These are phyloP conservation scores for Meloidogyne floridensis DNA, from an alignment of 1,140 invertebrate species.

Conservation along the genomic window DNA sequence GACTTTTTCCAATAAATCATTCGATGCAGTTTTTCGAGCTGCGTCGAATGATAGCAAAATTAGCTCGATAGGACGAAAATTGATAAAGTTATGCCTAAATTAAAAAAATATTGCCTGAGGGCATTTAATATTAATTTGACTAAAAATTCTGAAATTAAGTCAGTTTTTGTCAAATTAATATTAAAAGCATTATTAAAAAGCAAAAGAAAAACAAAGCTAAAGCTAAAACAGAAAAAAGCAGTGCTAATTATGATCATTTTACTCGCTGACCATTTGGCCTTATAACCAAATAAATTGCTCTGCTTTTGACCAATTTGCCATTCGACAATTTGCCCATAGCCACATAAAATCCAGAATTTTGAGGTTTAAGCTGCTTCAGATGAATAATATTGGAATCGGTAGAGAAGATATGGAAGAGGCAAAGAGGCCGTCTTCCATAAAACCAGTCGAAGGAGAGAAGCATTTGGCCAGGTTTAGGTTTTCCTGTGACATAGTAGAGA, in stretches of 20 bases:
- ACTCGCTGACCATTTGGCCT: neutral
- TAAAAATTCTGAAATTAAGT: too few relatives aligned
- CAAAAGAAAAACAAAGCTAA: neutral
- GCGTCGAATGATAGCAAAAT: too few relatives aligned
- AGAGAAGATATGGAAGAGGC: constrained; percentile 5
- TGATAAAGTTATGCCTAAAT: neutral
- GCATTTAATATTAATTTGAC: too few relatives aligned
- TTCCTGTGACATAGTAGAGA: neutral
- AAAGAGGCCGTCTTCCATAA: neutral
- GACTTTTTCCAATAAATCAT: neutral
- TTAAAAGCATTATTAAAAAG: neutral
- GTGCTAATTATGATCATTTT: neutral
- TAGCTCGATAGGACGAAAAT: too few relatives aligned
- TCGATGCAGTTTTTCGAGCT: too few relatives aligned
- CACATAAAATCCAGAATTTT: neutral
- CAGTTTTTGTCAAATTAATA: neutral
- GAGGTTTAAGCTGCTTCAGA: neutral
- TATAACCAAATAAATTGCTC: neutral
- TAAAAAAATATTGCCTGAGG: neutral
- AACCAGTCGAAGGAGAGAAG: neutral
- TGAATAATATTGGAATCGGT: neutral
- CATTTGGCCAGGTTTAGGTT: neutral
- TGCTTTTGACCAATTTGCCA: neutral
- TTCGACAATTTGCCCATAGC: neutral
- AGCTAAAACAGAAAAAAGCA: neutral